Evolutionary conservation across 35 echinoderm and acorn worm species (phyloP).

Genomic region (Lytechinus variegatus): DNA sequence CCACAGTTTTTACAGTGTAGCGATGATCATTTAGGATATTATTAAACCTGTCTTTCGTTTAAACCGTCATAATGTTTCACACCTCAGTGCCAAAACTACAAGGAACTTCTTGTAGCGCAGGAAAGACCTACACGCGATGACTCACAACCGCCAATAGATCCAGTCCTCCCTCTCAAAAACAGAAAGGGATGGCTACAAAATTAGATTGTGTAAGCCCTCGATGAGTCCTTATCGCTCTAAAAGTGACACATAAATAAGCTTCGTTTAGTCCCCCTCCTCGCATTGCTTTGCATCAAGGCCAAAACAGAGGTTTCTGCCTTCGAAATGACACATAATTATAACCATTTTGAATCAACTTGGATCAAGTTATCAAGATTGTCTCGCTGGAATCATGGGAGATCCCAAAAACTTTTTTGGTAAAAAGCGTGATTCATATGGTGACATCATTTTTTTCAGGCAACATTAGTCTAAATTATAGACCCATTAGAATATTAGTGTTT

Average conservation of each 20-base stretch:
- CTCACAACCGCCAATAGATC: not conserved
- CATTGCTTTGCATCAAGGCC: not conserved
- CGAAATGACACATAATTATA: constrained; percentile 34
- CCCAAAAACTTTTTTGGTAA: not conserved
- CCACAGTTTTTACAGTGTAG: too few species aligned
- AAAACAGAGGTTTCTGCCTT: not conserved
- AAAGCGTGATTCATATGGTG: not conserved
- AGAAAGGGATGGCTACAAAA: not conserved
- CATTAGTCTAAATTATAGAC: not conserved
- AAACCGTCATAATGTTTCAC: not conserved
- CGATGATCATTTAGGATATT: not conserved
- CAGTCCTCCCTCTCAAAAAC: not conserved
- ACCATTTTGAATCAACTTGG: constrained; percentile 19
- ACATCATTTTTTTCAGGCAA: not conserved
- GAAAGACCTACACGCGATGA: not conserved
- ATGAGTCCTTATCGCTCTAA: not conserved
- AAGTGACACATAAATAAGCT: not conserved
- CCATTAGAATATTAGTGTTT: not conserved
- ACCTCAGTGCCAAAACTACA: not conserved
- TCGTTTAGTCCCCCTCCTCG: not conserved
- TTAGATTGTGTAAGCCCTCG: constrained; percentile 9
- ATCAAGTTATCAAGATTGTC: constrained; percentile 40
- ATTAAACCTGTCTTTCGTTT: not conserved
- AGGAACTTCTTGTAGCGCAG: constrained; percentile 8
- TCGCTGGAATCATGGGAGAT: not conserved